A percentile compares a stretch with the other conserved stretches of the same genome.
These are phyloP conservation scores for Eupithecia tripunctaria DNA, from an alignment of 2,888 invertebrate genomes.

Conservation along the genomic window DNA sequence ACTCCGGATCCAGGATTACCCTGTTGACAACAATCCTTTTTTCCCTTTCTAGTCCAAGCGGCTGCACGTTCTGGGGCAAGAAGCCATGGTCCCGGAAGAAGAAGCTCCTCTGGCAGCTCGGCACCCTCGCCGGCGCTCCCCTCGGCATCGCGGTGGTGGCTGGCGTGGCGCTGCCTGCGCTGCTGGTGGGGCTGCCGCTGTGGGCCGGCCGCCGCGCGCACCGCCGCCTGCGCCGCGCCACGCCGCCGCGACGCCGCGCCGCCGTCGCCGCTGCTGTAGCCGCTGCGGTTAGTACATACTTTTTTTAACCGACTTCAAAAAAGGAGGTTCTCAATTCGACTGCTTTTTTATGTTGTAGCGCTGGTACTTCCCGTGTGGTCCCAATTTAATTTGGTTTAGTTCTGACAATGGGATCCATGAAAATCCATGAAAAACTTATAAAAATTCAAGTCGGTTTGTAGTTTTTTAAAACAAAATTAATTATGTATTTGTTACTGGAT, in stretches of 20 bases:
- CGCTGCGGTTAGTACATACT: slow-evolving; percentile 88
- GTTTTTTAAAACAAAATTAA: no score
- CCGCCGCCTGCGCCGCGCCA: slow-evolving; percentile 90
- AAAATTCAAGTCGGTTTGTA: no score
- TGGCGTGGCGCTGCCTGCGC: slow-evolving; percentile 97
- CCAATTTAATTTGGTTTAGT: no score
- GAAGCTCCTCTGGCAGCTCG: slow-evolving; percentile 98
- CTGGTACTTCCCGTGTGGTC: no score
- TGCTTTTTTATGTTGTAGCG: no score
- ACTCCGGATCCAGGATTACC: no score
- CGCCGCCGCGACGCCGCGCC: slow-evolving; percentile 89
- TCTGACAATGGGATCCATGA: no score
- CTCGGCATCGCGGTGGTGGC: slow-evolving; percentile 96
- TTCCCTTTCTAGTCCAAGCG: slow-evolving; percentile 89
- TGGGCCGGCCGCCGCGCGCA: slow-evolving; percentile 97
- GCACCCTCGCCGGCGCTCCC: slow-evolving; percentile 97
- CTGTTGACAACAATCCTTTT: no score
- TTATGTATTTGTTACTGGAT: no score
- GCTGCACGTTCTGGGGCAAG: slow-evolving; percentile 98
- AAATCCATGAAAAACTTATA: no score
- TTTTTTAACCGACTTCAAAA: no score
- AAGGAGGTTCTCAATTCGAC: no score
- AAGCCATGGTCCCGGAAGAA: slow-evolving; percentile 99
- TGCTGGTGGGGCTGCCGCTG: slow-evolving; percentile 96
- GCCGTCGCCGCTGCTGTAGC: slow-evolving; percentile 87